Base-by-base conservation (phyloP, 1,140 invertebrate species). In the Rhagoletis pomonella region DNA sequence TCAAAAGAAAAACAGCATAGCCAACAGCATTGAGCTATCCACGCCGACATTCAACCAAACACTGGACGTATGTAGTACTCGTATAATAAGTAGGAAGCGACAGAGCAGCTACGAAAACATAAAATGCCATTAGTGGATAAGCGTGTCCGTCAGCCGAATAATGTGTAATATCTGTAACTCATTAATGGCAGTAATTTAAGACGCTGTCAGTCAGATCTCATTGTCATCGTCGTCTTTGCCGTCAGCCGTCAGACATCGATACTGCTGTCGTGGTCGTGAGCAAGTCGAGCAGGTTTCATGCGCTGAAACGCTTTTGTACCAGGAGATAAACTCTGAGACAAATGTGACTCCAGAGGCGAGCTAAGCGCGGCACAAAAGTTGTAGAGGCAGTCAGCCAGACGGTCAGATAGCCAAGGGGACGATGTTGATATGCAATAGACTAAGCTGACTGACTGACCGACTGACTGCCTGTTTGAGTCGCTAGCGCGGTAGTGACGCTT, bases 151-250 rank as follows among this genome's bases (percentile, higher is more conserved):
- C 84, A 85, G 84, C 84, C 39, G n/a, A 81, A 85, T 85, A 85
- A 85, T 85, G 84, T 85, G 84, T 85, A 85, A 85, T 62, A 85
- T 85, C 84, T 85, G 84, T 85, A 85, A 85, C 84, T 85, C 84
- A 85, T 85, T 85, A 85, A 85, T 85, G 84, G 62, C 42, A 85
- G 84, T 62, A 85, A 85, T 85, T 85, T 85, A 85, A 62, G 59
- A 62, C 55, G n/a, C 59, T 60, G 84, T 62, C 84, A 85, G 58
- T 81, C 84, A 19, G 84, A 7, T 17, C 0, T 42, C 67, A 42
- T 42, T 17, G 65, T 14, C 47, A 5, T 62, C 55, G 19, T 9
- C 10, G 50, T 17, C 3, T 55, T 55, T 55, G 50, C n/a, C 29
- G 42, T 62, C 4, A 14, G 39, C 6, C 58, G 84, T 12, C n/a